A percentile compares a stretch with the other conserved stretches of the same genome.
phyloP scores from a whole-genome alignment of 2,797 vertebrate genomes.

The Graptemys geographica region DNA sequence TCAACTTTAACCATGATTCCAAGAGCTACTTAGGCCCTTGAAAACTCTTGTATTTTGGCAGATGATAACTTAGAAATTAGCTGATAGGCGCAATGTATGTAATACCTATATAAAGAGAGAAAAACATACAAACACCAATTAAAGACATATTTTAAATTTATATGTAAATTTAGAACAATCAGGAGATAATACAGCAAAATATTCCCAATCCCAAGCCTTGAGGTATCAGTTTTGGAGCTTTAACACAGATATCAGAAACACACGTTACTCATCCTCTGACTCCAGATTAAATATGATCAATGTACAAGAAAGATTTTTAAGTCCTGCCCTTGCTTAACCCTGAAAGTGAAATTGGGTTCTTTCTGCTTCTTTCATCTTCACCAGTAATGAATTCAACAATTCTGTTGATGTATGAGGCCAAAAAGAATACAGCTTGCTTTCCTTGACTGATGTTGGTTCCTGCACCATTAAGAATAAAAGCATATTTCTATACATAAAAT shows the following conservation, averaged over 20 bases:
- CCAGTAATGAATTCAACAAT: not conserved
- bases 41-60: not conserved
- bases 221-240: not conserved
- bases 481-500: not conserved
- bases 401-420: not conserved
- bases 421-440: not conserved
- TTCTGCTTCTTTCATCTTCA: not conserved
- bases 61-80: not conserved
- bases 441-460: not conserved
- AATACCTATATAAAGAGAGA: not conserved
- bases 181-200: not conserved
- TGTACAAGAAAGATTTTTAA: not conserved
- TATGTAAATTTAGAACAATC: not conserved
- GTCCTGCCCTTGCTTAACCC: not conserved
- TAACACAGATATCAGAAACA: not conserved
- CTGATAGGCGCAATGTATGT: not conserved
- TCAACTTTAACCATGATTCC: not conserved
- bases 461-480: not conserved
- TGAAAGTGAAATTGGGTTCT: not conserved
- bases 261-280: not conserved
- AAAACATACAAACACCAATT: not conserved
- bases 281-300: not conserved
- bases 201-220: not conserved
- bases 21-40: not conserved
- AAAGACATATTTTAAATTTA: not conserved